Conservation (phyloP, 2,797 vertebrate species). For the Alcedo quadribrachys region DNA sequence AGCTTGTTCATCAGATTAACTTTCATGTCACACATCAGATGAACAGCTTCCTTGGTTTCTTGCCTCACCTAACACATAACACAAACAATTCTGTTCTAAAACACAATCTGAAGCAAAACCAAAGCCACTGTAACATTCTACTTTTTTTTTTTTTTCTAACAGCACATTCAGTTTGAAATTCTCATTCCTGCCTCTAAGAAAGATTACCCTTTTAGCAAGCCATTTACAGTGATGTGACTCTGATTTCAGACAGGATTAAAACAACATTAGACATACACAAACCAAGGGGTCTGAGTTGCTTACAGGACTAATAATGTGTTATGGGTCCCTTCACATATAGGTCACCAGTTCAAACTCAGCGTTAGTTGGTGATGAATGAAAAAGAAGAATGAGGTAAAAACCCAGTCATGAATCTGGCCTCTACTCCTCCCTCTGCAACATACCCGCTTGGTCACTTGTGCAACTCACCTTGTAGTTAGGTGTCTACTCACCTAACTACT, state of each 20-base stretch:
- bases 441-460: background rate
- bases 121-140: background rate
- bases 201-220: slow-evolving; percentile 36
- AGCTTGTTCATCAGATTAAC: slow-evolving; percentile 41
- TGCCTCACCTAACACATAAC: slow-evolving; percentile 28
- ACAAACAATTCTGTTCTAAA: background rate
- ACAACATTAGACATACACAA: slow-evolving; percentile 15
- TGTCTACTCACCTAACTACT: background rate
- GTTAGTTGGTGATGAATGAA: slow-evolving; percentile 33
- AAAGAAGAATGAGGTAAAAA: slow-evolving; percentile 40
- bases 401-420: background rate
- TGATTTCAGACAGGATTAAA: slow-evolving; percentile 30
- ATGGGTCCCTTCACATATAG: slow-evolving; percentile 49
- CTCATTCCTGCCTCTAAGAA: slow-evolving; percentile 18
- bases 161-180: background rate
- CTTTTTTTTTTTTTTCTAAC: slow-evolving; percentile 22
- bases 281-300: slow-evolving; percentile 5
- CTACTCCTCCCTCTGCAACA: background rate
- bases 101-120: background rate
- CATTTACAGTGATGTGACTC: background rate
- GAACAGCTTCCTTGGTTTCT: slow-evolving; percentile 48
- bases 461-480: background rate
- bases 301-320: slow-evolving; percentile 49
- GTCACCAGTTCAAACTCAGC: slow-evolving; percentile 49
- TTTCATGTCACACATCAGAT: slow-evolving; percentile 31